Percentiles rank a stretch among this genome's conserved stretches.
These are phyloP conservation scores for Piprites chloris DNA, from an alignment of 2,113 vertebrate species.

Conservation along the genomic window DNA sequence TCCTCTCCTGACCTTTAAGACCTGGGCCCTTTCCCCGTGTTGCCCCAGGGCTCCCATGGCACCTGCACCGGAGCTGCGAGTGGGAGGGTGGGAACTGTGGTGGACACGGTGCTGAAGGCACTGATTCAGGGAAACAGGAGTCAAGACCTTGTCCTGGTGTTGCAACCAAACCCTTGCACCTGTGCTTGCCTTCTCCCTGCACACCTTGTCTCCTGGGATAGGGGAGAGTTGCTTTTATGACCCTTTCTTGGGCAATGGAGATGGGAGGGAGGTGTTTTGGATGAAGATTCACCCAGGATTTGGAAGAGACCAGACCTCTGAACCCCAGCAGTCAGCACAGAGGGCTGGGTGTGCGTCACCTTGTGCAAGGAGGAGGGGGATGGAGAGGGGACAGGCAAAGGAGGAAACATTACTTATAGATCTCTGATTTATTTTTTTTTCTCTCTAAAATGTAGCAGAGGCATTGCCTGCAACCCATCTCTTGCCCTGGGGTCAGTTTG, in stretches of 20 bases:
- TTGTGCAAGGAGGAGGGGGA: background rate
- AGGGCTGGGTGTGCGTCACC: background rate
- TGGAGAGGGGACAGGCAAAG: background rate
- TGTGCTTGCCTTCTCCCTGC: background rate
- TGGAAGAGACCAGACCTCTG: background rate
- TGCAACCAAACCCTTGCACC: slow-evolving; percentile 43
- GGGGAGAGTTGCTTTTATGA: background rate
- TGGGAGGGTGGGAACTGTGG: rapidly evolving
- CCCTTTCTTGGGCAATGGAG: slow-evolving; percentile 23
- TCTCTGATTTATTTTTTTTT: background rate
- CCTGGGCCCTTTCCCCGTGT: rapidly evolving
- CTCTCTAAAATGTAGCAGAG: background rate
- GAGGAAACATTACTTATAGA: background rate
- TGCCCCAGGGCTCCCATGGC: background rate
- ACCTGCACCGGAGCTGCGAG: background rate
- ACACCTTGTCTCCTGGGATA: background rate
- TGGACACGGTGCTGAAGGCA: background rate
- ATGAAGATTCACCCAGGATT: background rate
- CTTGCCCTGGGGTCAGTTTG: background rate
- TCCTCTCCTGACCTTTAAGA: background rate
- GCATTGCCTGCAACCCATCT: background rate
- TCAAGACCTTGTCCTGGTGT: slow-evolving; percentile 19
- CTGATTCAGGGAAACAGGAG: background rate
- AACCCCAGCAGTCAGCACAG: background rate
- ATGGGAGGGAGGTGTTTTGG: background rate